Conservation (phyloP, 2,113 vertebrate genomes). For the Hippoglossus stenolepis region DNA sequence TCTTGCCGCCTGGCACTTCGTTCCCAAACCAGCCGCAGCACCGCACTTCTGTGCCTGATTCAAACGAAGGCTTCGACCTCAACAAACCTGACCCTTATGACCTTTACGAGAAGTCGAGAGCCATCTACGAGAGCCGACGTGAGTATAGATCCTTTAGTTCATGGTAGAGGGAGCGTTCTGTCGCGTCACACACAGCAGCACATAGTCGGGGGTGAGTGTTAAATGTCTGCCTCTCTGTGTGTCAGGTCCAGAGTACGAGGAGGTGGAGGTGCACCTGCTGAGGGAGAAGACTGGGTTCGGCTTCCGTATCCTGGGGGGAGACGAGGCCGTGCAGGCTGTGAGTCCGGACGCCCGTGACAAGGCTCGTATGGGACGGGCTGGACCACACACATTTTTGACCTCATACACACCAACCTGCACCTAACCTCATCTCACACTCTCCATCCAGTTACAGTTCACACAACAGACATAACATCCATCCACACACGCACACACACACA, state of each 20-base stretch:
- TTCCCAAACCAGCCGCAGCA: constrained; percentile 90
- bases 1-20: constrained; percentile 87
- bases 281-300: constrained; percentile 99
- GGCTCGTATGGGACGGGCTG: constrained; percentile 86
- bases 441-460: constrained; percentile 22
- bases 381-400: constrained; percentile 70
- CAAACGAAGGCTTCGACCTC: constrained; percentile 94
- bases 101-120: constrained; percentile 98
- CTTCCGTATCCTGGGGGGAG: constrained; percentile 98
- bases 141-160: constrained; percentile 23
- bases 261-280: constrained; percentile 96
- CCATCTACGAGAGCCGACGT: constrained; percentile 99
- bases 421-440: constrained; percentile 36
- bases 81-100: constrained; percentile 98
- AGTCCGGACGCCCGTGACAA: constrained; percentile 90
- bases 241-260: constrained; percentile 94
- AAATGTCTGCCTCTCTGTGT: not conserved
- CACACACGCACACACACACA: constrained; percentile 19
- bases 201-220: not conserved
- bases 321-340: constrained; percentile 99
- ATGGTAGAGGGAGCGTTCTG: not conserved
- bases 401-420: constrained; percentile 44
- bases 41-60: constrained; percentile 94
- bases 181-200: not conserved
- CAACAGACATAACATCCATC: not conserved